phyloP scores from a whole-genome alignment of 2,113 vertebrate species.

The Urocitellus parryii region DNA sequence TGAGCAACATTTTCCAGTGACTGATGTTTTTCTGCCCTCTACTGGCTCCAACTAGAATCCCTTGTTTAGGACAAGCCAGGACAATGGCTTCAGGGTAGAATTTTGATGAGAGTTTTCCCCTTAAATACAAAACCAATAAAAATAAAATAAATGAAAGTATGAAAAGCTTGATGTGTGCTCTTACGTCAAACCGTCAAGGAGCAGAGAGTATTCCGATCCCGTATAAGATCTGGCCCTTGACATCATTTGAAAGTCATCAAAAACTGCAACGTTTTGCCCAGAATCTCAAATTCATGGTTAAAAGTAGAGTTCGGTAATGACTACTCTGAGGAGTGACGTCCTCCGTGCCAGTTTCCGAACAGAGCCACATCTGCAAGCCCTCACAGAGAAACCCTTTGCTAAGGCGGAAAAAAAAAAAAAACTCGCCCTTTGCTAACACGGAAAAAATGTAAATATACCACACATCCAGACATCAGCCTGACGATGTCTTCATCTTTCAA shows the following conservation, averaged over 20 bases:
- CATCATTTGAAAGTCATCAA: not conserved
- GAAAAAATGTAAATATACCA: not conserved
- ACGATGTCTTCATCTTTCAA: not conserved
- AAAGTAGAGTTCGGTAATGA: not conserved
- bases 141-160: conserved; percentile 24
- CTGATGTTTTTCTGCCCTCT: conserved; percentile 43
- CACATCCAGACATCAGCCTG: not conserved
- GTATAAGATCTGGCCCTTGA: not conserved
- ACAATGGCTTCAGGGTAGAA: not conserved
- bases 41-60: not conserved
- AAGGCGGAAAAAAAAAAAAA: not conserved
- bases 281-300: not conserved
- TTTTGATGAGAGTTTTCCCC: not conserved
- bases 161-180: not conserved
- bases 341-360: not conserved
- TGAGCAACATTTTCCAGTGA: too few relatives aligned
- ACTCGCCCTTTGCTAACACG: not conserved
- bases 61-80: not conserved
- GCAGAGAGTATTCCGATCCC: not conserved
- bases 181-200: not conserved
- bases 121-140: conserved; percentile 24
- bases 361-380: not conserved
- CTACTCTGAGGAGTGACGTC: not conserved
- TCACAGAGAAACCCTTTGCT: not conserved
- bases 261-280: not conserved